Evolutionary conservation across 2,113 vertebrate genomes (phyloP), one percentile per base, ranked within the genome.

Genomic region (Chaetodon auriga): DNA sequence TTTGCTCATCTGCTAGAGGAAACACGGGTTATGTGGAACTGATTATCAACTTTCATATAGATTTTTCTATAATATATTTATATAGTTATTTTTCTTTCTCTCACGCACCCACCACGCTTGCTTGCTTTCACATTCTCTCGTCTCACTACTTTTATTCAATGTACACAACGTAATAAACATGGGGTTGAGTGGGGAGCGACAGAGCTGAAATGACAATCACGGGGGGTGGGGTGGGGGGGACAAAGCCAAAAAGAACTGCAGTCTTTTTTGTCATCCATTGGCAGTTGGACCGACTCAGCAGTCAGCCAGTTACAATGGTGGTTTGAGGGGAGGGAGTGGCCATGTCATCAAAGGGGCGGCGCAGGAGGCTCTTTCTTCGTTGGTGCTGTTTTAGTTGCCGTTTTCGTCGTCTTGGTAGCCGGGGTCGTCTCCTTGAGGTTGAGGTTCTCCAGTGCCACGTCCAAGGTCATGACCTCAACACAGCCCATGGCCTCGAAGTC

Each of bases 401-500:
- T 76, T 89, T 93, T 93, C 12, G 83, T 80, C 25, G 89, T 87
- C 84, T 91, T 92, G 69, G 85, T 75, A 2, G 89, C 25, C 10
- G 92, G 88, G 68, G 80, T 76, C 49, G 35, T 91, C 96, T 99
- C 98, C 96, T 97, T 99, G 94, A 99, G 97, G 96, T 99, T 99
- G 94, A 99, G 97, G 94, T 97, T 99, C 96, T 99, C 97, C 97
- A 99, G 96, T 89, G 98, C 98, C 97, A 99, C 97, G 95, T 99
- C 98, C 95, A 99, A 94, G 96, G 98, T 98, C 98, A 99, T 99
- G 96, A 99, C 98, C 96, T 99, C 98, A 94, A 99, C 97, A 93
- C 98, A 99, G 95, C 98, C 98, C 97, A 99, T 99, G 96, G 98
- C 96, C 96, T 97, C 95, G 95, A 99, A 99, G 97, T 99, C 97